Base-by-base conservation (phyloP, 2,797 vertebrate species). In the Cryptoblepharus egeriae region DNA sequence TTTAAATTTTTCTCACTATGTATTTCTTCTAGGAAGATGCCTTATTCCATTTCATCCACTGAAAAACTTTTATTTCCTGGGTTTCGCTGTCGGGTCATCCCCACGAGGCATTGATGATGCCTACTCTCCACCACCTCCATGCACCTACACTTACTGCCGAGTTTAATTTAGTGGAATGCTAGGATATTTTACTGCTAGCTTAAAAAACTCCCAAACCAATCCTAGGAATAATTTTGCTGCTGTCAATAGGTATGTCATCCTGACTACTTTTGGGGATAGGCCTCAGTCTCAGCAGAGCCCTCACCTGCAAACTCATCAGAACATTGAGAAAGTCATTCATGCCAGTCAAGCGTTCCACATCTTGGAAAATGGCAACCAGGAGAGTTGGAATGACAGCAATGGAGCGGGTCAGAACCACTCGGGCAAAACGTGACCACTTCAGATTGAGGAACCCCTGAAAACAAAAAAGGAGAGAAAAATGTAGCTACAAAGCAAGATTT, bases 251-350 rank as follows among this genome's bases (percentile, higher is more conserved):
- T 28, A 4, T 9, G 10, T 5, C 1, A 7, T 30, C n/a, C 3
- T 30, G 16, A 9, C 10, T 39, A 35, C 6, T 78, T 35, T 58
- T n/a, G 22, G 68, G 18, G 32, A 6, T 16, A 37, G 10, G 60
- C 42, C 42, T 72, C n/a, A 0, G n/a, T n/a, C 35, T 61, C 57
- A 35, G 49, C 60, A 80, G 24, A 18, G 58, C n/a, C 8, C 95
- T 93, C 73, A 99, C 98, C 97, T 99, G 98, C 87, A 99, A 96
- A 94, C 98, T 99, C 94, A 98, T 98, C 15, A 99, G 97, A 26
- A 99, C 98, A 0, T 99, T 99, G 16, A 99, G 95, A 93, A 99
- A 99, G 94, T 99, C 98, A 18, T 99, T 99, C 98, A 99, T 99
- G 61, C 98, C 98, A 0, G 98, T 99, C 57, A 99, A 92, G 93